Base-by-base conservation (phyloP, 2,888 invertebrate species). In the Alentia gelatinosa region DNA sequence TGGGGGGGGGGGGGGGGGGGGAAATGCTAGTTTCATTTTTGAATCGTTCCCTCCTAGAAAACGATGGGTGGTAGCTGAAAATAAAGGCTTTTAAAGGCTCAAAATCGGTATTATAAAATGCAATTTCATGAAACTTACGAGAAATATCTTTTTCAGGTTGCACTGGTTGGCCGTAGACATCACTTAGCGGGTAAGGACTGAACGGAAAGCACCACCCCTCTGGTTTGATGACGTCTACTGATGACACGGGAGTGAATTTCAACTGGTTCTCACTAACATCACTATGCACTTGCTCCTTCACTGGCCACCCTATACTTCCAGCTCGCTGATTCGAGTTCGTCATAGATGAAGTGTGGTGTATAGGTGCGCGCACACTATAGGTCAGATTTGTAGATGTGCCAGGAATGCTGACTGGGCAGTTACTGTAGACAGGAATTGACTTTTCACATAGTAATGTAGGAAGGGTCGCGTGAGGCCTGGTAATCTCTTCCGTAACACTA, bases 131-230 rank as follows among this genome's bases (percentile, higher is more conserved):
- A n/a, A n/a, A n/a, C n/a, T n/a, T n/a, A n/a, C n/a, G n/a, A n/a
- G n/a, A n/a, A n/a, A n/a, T n/a, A n/a, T 63, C 63, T 5, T 74
- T 33, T 30, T 4, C 39, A 35, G 12, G 37, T 26, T 79, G 79
- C 12, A 0, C 79, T 39, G 39, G 15, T 39, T 79, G 79, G 3
- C 30, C 30, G 4, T n/a, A 26, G 9, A 79, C 35, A 39, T 79
- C 79, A 39, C n/a, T n/a, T 19, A 79, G 39, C 39, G 79, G 79
- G n/a, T 79, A 79, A 15, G 79, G 79, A 39, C 79, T 79, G 37
- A 79, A 79, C 19, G 79, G 79, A 5, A 79, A 39, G 79, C n/a
- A 79, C 79, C 79, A 79, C 79, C 79, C 35, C 37, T 79, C 37
- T 7, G 23, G 74, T 0, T 74, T 33, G 12, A 74, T 3, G 3